Conservation (phyloP, 2,113 vertebrate genomes). For the Corythoichthys haematopterus region DNA sequence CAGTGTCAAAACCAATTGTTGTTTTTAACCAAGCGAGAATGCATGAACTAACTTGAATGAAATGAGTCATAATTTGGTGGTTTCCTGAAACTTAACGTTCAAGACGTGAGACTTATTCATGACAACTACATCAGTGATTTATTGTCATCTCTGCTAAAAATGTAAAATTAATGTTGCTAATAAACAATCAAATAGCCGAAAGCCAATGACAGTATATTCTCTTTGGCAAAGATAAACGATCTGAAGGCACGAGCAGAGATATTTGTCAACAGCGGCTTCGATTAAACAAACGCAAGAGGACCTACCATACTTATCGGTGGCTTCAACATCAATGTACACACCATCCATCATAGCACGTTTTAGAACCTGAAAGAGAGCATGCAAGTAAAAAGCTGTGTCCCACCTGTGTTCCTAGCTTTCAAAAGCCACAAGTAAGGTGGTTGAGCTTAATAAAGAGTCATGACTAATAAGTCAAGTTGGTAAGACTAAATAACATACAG, state of each 20-base stretch:
- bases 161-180: neutral
- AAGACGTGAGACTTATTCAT: neutral
- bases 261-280: neutral
- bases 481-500: neutral
- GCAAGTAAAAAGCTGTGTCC: neutral
- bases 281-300: neutral
- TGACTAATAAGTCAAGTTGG: neutral
- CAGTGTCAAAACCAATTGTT: no score
- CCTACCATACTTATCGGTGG: conserved; percentile 72
- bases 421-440: neutral
- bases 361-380: conserved; percentile 67
- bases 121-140: neutral
- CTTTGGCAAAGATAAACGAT: neutral
- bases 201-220: neutral
- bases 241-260: neutral
- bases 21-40: no score
- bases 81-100: neutral
- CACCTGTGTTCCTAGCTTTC: neutral
- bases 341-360: conserved; percentile 63
- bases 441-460: neutral
- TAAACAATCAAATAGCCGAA: neutral
- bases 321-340: conserved; percentile 68
- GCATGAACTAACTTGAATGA: no score
- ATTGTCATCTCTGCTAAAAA: neutral
- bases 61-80: no score